These are phyloP conservation scores for Dynastes maya DNA, from an alignment of 2,888 invertebrate genomes.

Conservation along the genomic window DNA sequence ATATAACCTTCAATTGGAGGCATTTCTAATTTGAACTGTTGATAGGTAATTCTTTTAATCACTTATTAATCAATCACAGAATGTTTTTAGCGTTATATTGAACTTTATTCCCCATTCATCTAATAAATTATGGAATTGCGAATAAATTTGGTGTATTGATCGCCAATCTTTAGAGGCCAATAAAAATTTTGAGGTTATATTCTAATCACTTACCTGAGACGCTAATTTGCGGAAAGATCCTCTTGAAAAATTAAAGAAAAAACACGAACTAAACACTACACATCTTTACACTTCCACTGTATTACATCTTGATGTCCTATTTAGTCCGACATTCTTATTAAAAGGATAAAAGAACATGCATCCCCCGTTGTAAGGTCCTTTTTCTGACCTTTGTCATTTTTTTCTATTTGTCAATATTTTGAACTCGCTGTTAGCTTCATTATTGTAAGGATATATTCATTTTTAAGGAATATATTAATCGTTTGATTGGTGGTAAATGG, in stretches of 20 bases:
- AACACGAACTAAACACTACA: neutral
- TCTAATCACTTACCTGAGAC: neutral
- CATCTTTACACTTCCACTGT: neutral
- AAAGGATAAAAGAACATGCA: no score
- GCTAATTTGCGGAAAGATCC: neutral
- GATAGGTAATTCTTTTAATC: no score
- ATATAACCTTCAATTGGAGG: no score
- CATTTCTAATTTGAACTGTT: neutral
- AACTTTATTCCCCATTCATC: neutral
- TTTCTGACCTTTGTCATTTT: conserved; percentile 17
- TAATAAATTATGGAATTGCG: neutral
- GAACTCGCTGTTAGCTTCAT: no score
- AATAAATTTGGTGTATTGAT: neutral
- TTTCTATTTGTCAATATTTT: neutral
- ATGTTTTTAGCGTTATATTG: neutral
- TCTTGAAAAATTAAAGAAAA: neutral
- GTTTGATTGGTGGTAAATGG: no score
- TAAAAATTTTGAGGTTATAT: neutral
- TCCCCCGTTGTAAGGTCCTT: neutral
- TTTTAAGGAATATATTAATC: no score
- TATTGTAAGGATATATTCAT: no score
- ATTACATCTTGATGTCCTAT: neutral
- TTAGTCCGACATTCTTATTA: no score
- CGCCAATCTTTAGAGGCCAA: neutral
- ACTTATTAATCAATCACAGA: no score